Conservation (phyloP, 2,888 invertebrate genomes). For the Orgyia antiqua region DNA sequence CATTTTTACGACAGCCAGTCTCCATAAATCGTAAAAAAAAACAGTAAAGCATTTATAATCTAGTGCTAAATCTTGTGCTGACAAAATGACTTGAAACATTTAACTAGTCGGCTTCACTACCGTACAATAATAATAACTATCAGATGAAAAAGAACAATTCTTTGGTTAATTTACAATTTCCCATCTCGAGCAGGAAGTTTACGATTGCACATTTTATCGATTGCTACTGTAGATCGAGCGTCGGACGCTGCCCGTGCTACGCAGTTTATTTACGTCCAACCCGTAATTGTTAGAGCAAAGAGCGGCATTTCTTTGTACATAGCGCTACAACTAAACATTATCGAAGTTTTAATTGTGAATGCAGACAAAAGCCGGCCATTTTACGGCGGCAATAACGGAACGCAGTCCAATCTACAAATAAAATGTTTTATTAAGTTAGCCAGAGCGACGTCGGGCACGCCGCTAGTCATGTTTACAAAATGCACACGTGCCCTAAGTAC, state of each 20-base stretch:
- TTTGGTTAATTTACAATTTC: slow-evolving; percentile 68
- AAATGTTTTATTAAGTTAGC: slow-evolving; percentile 65
- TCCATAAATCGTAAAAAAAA: slow-evolving; percentile 12
- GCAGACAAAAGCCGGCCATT: slow-evolving; percentile 63
- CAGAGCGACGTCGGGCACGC: slow-evolving; percentile 50
- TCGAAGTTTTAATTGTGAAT: slow-evolving; percentile 71
- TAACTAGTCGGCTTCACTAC: slow-evolving; percentile 35
- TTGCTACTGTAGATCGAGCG: slow-evolving; percentile 54
- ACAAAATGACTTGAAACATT: slow-evolving; percentile 23
- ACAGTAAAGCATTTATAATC: slow-evolving; percentile 19
- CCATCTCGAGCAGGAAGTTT: slow-evolving; percentile 69
- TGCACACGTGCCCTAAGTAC: slow-evolving; percentile 70
- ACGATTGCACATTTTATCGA: slow-evolving; percentile 72
- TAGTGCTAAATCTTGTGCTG: slow-evolving; percentile 23
- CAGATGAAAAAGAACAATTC: slow-evolving; percentile 71
- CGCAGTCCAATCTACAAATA: slow-evolving; percentile 63
- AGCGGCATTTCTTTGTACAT: slow-evolving; percentile 70
- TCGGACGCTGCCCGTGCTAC: slow-evolving; percentile 27
- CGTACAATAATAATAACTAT: slow-evolving; percentile 51
- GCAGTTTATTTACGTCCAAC: slow-evolving; percentile 61
- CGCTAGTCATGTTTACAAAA: slow-evolving; percentile 54
- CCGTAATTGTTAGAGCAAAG: slow-evolving; percentile 55
- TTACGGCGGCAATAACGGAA: slow-evolving; percentile 54
- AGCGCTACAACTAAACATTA: slow-evolving; percentile 62
- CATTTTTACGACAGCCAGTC: slow-evolving; percentile 2